A percentile compares a stretch with the other conserved stretches of the same genome.
Evolutionary conservation across 2,797 vertebrate species (phyloP).

Genomic region (Fundulus diaphanus): DNA sequence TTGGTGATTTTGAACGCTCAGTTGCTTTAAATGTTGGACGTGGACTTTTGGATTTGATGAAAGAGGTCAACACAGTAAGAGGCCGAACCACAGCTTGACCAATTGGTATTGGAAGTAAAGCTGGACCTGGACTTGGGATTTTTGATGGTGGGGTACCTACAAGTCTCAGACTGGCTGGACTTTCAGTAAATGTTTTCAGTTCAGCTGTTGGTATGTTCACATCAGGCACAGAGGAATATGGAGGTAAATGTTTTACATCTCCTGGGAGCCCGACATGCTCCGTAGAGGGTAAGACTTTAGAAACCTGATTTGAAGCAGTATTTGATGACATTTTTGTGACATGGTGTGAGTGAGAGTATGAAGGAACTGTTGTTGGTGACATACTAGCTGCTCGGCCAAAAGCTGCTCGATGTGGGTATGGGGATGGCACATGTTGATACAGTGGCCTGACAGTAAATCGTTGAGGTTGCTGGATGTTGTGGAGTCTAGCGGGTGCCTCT

Average conservation of each 20-base stretch:
- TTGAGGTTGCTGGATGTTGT: slow-evolving; percentile 58
- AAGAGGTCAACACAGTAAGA: slow-evolving; percentile 61
- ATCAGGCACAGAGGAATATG: slow-evolving; percentile 29
- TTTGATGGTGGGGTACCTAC: slow-evolving; percentile 30
- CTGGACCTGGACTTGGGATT: slow-evolving; percentile 40
- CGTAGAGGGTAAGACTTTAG: slow-evolving; percentile 27
- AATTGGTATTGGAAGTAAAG: slow-evolving; percentile 34
- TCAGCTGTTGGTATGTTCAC: slow-evolving; percentile 30
- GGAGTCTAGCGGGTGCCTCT: slow-evolving; percentile 62
- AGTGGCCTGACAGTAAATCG: slow-evolving; percentile 75
- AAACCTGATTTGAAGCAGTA: slow-evolving; percentile 20
- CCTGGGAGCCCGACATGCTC: slow-evolving; percentile 29
- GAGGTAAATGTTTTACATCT: slow-evolving; percentile 24
- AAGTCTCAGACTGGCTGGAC: slow-evolving; percentile 32
- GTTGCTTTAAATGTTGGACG: slow-evolving; percentile 77
- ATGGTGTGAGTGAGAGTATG: slow-evolving; percentile 51
- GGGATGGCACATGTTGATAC: slow-evolving; percentile 80
- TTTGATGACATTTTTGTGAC: slow-evolving; percentile 50
- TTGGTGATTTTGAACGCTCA: slow-evolving; percentile 75
- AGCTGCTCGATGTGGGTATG: slow-evolving; percentile 80
- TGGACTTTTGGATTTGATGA: slow-evolving; percentile 71
- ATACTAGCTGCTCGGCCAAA: slow-evolving; percentile 77
- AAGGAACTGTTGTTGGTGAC: slow-evolving; percentile 74
- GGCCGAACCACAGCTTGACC: slow-evolving; percentile 51
- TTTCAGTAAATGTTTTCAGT: slow-evolving; percentile 47